Percentiles rank a stretch among this genome's conserved stretches.
Evolutionary conservation across 2,113 vertebrate species (phyloP).

Genomic region (Accipiter cooperii): DNA sequence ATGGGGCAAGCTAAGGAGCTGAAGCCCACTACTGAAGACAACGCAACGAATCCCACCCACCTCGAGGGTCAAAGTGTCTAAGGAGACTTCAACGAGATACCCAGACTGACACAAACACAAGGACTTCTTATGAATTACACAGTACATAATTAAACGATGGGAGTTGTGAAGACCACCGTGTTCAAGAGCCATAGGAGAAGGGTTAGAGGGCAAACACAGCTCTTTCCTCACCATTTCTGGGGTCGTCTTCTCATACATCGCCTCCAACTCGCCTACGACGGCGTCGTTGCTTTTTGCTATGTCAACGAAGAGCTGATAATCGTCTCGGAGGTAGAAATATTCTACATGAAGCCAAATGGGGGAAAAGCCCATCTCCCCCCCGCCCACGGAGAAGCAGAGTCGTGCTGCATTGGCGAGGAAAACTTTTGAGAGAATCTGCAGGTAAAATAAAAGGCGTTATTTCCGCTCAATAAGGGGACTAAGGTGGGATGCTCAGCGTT

Average conservation of each 20-base stretch:
- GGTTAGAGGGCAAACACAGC: neutral
- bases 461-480: neutral
- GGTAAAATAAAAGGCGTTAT: neutral
- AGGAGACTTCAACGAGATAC: neutral
- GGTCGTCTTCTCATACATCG: neutral
- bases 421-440: neutral
- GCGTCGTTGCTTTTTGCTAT: neutral
- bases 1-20: neutral
- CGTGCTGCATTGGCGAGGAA: neutral
- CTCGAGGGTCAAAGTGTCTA: too few species aligned
- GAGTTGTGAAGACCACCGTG: neutral
- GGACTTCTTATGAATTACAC: neutral
- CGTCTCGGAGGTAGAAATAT: neutral
- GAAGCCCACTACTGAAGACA: neutral
- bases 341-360: neutral
- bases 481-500: accelerated
- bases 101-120: neutral
- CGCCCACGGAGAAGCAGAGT: neutral
- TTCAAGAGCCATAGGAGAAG: neutral
- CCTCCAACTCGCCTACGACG: neutral
- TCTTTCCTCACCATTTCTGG: neutral
- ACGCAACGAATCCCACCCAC: neutral
- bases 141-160: accelerated
- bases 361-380: neutral
- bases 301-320: neutral